Conservation (phyloP, 2,113 vertebrate species). For the Tyto alba region DNA sequence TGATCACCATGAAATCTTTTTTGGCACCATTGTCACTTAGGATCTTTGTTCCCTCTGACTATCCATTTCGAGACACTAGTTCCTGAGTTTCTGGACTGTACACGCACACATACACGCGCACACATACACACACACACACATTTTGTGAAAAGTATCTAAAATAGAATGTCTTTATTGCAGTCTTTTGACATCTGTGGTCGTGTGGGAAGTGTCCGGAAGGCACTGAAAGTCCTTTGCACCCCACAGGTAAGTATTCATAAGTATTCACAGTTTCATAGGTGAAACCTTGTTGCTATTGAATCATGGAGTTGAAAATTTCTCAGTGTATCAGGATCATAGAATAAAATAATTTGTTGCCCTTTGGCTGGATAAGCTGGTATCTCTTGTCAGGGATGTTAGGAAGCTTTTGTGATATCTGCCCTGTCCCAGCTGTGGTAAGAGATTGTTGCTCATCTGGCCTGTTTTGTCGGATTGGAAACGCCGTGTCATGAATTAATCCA, state of each 20-base stretch:
- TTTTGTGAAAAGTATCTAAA: background rate
- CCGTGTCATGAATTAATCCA: background rate
- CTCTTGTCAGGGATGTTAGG: background rate
- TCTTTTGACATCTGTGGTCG: slow-evolving; percentile 94
- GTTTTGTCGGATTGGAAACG: background rate
- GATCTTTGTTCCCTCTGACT: background rate
- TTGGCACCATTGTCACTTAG: background rate
- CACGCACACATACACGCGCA: background rate
- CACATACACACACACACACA: too few relatives aligned
- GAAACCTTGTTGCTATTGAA: background rate
- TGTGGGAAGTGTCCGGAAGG: slow-evolving; percentile 86
- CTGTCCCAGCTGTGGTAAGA: background rate
- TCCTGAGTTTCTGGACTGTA: background rate
- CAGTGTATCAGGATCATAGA: background rate
- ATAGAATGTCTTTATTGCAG: slow-evolving; percentile 66
- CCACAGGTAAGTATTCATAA: slow-evolving; percentile 78
- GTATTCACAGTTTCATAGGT: background rate
- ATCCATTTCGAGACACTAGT: background rate
- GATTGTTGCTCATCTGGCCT: background rate
- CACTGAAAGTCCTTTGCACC: slow-evolving; percentile 84
- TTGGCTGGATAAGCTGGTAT: background rate
- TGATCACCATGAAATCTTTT: background rate
- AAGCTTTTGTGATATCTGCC: background rate
- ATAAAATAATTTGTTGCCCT: background rate
- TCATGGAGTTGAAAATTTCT: background rate